These are phyloP conservation scores for Andrena bicolor DNA, from an alignment of 2,888 invertebrate genomes.

Conservation along the genomic window DNA sequence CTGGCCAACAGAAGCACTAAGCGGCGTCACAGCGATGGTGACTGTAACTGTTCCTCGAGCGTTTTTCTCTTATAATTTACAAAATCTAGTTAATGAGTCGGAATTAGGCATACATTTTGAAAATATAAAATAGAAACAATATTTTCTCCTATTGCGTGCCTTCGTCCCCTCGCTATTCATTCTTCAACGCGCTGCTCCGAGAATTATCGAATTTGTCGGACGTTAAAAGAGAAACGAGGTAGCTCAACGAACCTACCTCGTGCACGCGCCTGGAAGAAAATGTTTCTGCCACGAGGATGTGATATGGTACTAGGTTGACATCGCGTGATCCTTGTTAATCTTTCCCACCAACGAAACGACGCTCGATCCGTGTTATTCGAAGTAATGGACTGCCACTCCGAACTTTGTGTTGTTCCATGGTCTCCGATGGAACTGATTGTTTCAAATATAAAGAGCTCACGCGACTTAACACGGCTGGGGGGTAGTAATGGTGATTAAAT, in stretches of 20 bases:
- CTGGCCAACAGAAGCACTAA: slow-evolving; percentile 47
- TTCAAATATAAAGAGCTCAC: background rate
- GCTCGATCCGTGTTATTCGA: background rate
- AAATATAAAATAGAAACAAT: too few relatives aligned
- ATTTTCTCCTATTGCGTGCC: too few relatives aligned
- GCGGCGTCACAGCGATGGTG: slow-evolving; percentile 4
- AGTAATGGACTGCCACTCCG: background rate
- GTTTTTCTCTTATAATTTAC: background rate
- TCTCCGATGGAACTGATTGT: background rate
- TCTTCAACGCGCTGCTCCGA: background rate
- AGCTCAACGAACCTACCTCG: background rate
- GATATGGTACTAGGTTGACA: background rate
- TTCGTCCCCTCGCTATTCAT: background rate
- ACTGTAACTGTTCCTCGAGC: background rate
- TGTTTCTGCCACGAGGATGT: background rate
- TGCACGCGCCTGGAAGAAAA: background rate
- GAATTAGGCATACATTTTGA: too few relatives aligned
- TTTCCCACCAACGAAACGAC: background rate
- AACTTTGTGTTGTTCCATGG: background rate
- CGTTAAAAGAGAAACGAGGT: slow-evolving; percentile 6
- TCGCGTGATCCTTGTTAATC: slow-evolving; percentile 9
- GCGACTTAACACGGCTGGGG: background rate
- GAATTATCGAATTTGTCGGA: slow-evolving; percentile 8
- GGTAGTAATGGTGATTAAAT: too few relatives aligned
- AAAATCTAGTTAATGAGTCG: too few relatives aligned